These are phyloP conservation scores for Xiphophorus couchianus DNA, from an alignment of 2,113 vertebrate species.

Conservation along the genomic window DNA sequence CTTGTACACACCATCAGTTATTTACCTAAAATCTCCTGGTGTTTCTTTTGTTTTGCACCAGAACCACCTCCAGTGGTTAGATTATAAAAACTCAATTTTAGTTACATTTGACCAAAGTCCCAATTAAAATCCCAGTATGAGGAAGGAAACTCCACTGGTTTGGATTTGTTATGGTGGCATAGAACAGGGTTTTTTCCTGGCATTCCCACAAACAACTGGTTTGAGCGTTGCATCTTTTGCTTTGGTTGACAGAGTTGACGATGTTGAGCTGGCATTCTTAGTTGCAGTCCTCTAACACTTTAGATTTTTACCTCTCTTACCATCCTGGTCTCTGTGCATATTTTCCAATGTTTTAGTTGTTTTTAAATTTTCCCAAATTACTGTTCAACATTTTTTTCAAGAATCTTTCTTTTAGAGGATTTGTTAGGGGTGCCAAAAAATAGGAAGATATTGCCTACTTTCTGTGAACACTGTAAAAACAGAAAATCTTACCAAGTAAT, in stretches of 20 bases:
- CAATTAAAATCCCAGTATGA: no score
- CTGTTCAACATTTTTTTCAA: not conserved
- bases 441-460: not conserved
- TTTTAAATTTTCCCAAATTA: no score
- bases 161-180: not conserved
- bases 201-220: no score
- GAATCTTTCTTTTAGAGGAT: not conserved
- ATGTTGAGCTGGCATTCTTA: not conserved
- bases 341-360: no score
- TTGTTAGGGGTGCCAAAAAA: not conserved
- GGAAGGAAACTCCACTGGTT: not conserved
- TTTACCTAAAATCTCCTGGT: not conserved
- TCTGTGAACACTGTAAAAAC: no score
- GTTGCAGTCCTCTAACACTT: not conserved
- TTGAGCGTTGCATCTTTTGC: not conserved
- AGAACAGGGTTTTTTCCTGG: not conserved
- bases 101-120: not conserved
- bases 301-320: not conserved
- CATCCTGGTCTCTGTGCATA: not conserved
- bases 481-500: no score
- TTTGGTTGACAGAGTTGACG: not conserved
- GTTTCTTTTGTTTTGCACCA: not conserved
- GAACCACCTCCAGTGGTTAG: not conserved
- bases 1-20: not conserved
- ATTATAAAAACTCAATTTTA: not conserved